Conservation (phyloP, 2,888 invertebrate species). For the Brenthis ino region DNA sequence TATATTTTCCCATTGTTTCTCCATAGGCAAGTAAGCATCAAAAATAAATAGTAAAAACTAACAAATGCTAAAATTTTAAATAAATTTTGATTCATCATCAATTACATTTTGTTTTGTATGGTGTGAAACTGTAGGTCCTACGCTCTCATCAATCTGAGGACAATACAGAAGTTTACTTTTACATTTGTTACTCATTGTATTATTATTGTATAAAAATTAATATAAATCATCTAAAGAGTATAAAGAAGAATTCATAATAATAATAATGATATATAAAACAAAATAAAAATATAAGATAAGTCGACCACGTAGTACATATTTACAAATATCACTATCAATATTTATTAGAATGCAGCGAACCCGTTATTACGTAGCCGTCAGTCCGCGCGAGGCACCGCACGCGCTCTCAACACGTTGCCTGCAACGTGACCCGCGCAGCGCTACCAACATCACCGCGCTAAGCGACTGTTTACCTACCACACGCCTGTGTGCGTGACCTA, state of each 20-base stretch:
- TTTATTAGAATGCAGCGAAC: conserved; percentile 31
- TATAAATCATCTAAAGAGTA: neutral
- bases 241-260: neutral
- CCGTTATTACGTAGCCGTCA: conserved; percentile 44
- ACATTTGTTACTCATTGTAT: conserved; percentile 26
- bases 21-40: neutral
- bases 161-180: conserved; percentile 60
- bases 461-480: conserved; percentile 58
- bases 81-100: conserved; percentile 37
- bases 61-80: conserved; percentile 14
- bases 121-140: conserved; percentile 38
- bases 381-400: conserved; percentile 56
- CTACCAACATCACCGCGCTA: conserved; percentile 58
- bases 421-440: conserved; percentile 72
- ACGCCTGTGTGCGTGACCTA: conserved; percentile 49
- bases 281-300: conserved; percentile 11
- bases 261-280: conserved; percentile 1
- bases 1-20: neutral
- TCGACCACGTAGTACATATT: conserved; percentile 8
- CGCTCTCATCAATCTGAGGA: conserved; percentile 63
- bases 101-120: conserved; percentile 66
- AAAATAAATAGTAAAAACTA: conserved; percentile 9
- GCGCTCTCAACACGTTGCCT: conserved; percentile 67
- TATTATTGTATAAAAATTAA: no score
- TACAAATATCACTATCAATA: conserved; percentile 42